Percentiles rank a stretch among this genome's conserved stretches.
Conservation (phyloP, 2,888 invertebrate species). For the Drymonia ruficornis region DNA sequence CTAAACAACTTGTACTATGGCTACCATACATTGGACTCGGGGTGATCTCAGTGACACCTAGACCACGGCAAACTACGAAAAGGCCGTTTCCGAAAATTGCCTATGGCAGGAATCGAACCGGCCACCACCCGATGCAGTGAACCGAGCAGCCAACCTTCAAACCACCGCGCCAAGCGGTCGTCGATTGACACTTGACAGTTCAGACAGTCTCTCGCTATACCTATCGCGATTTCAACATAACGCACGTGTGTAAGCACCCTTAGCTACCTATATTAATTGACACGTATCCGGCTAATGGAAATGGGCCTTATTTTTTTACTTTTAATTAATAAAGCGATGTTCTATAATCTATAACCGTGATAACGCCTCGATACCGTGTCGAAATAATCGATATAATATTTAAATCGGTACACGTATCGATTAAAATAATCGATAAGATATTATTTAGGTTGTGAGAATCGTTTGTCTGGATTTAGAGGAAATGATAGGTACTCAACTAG, state of each 20-base stretch:
- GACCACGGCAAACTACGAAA: no score
- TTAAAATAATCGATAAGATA: conserved; percentile 37
- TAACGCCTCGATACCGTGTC: conserved; percentile 35
- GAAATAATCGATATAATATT: conserved; percentile 39
- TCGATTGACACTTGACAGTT: no score
- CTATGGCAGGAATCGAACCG: no score
- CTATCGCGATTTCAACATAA: not conserved
- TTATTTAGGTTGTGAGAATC: conserved; percentile 19
- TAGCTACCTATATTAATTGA: conserved; percentile 38
- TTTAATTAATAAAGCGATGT: conserved; percentile 42
- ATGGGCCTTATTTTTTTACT: conserved; percentile 31
- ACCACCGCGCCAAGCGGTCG: no score
- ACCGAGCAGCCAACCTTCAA: no score
- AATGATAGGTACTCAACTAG: conserved; percentile 6
- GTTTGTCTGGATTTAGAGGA: conserved; percentile 21
- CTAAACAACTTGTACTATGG: no score
- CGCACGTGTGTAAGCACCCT: conserved; percentile 23
- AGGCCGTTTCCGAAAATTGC: no score
- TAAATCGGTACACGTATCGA: conserved; percentile 38
- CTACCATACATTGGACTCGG: no score
- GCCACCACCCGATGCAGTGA: no score
- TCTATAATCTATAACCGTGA: conserved; percentile 36
- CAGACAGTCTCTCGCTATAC: no score
- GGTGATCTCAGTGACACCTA: no score
- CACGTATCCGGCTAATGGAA: conserved; percentile 42